phyloP scores from a whole-genome alignment of 2,888 invertebrate genomes.

The Cloeon dipterum region DNA sequence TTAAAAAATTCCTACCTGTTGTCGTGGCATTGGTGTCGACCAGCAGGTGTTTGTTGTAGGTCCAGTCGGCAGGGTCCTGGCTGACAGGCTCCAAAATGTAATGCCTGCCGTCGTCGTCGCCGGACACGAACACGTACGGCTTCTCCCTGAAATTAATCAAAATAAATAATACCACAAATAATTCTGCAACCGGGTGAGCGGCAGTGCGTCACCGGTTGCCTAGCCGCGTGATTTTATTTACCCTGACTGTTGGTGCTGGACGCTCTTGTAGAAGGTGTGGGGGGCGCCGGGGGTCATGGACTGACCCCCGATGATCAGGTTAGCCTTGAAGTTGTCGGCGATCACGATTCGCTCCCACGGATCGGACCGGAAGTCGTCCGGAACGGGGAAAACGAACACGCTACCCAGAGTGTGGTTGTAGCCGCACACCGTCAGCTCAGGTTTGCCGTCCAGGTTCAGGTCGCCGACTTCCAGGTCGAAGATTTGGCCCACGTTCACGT shows the following conservation, averaged over 20 bases:
- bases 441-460: constrained; percentile 12
- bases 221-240: too few species aligned
- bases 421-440: constrained; percentile 11
- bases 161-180: too few species aligned
- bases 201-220: too few species aligned
- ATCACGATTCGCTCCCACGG: constrained; percentile 9
- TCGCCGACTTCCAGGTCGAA: constrained; percentile 12
- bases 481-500: constrained; percentile 9
- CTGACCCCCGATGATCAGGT: constrained; percentile 10
- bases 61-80: constrained; percentile 11
- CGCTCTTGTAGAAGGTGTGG: constrained; percentile 11
- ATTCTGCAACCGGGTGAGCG: too few species aligned
- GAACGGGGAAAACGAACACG: constrained; percentile 11
- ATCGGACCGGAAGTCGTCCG: constrained; percentile 10
- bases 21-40: constrained; percentile 11
- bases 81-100: constrained; percentile 11
- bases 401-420: constrained; percentile 10
- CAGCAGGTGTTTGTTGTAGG: constrained; percentile 11
- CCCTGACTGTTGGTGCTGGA: constrained; percentile 10
- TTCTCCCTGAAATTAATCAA: constrained; percentile 6
- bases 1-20: too few species aligned
- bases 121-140: constrained; percentile 12
- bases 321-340: constrained; percentile 11
- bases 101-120: constrained; percentile 13
- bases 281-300: constrained; percentile 13